Conservation (phyloP, 2,888 invertebrate species). For the Laothoe populi region DNA sequence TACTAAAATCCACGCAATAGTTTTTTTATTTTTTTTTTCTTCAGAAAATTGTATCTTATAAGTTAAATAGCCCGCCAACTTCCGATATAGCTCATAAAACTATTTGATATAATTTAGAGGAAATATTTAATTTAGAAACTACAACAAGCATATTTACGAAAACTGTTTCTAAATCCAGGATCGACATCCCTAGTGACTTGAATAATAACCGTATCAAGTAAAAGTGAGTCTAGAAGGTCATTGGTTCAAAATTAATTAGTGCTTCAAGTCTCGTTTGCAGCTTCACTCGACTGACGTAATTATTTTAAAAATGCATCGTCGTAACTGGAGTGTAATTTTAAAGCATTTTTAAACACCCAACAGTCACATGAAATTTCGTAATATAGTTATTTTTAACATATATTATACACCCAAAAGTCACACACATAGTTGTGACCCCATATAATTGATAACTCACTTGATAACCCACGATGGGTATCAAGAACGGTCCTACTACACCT, state of each 20-base stretch:
- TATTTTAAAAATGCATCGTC: constrained; percentile 1
- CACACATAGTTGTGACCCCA: too few relatives aligned
- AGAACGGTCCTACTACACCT: too few relatives aligned
- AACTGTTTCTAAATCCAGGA: neutral
- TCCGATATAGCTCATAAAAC: neutral
- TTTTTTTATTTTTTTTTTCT: too few relatives aligned
- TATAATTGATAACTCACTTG: too few relatives aligned
- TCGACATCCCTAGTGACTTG: constrained; percentile 11
- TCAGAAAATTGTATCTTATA: too few relatives aligned
- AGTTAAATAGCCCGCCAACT: too few relatives aligned
- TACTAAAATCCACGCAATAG: too few relatives aligned
- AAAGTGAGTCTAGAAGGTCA: constrained; percentile 15
- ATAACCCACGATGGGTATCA: too few relatives aligned
- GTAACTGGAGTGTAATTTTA: neutral
- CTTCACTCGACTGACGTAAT: constrained; percentile 9
- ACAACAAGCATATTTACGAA: neutral
- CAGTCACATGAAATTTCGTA: too few relatives aligned
- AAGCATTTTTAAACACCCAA: too few relatives aligned
- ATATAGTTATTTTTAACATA: too few relatives aligned
- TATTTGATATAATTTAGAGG: neutral
- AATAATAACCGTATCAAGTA: constrained; percentile 11
- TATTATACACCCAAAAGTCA: too few relatives aligned
- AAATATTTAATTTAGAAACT: neutral
- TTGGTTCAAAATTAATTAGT: constrained; percentile 14
- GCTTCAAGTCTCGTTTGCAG: constrained; percentile 16